Evolutionary conservation across 2,888 invertebrate genomes (phyloP).

Genomic region (Strigamia maritima): DNA sequence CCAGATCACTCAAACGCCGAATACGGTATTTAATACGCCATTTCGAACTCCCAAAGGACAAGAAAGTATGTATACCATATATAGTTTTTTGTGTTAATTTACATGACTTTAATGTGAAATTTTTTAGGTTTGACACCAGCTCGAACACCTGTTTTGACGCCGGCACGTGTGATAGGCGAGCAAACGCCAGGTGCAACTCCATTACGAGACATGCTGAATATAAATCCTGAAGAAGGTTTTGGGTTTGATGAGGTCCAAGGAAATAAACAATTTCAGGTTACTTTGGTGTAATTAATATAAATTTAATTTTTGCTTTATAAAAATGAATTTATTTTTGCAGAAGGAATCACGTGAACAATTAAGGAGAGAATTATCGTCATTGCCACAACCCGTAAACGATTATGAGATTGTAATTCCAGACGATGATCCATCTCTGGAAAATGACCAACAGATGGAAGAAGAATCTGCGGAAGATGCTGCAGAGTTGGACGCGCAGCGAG

Average conservation of each 20-base stretch:
- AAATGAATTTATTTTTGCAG: too few relatives aligned
- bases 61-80: background rate
- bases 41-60: conserved; percentile 58
- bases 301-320: too few relatives aligned
- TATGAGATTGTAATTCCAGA: conserved; percentile 98
- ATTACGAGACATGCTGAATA: conserved; percentile 87
- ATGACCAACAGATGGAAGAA: conserved; percentile 60
- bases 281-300: too few relatives aligned
- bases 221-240: conserved; percentile 82
- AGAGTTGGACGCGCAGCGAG: conserved; percentile 69
- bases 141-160: conserved; percentile 31
- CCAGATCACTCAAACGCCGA: conserved; percentile 74
- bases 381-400: conserved; percentile 93
- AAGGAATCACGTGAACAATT: conserved; percentile 65
- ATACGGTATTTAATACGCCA: conserved; percentile 84
- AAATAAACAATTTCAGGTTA: conserved; percentile 47
- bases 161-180: conserved; percentile 7
- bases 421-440: conserved; percentile 46
- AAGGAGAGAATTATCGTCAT: conserved; percentile 69
- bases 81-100: background rate
- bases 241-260: conserved; percentile 49
- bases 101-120: background rate
- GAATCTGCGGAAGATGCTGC: conserved; percentile 68
- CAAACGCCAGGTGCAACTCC: conserved; percentile 63
- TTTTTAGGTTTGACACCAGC: conserved; percentile 36